Conservation (phyloP, 2,888 invertebrate genomes). For the Nymphalis urticae region DNA sequence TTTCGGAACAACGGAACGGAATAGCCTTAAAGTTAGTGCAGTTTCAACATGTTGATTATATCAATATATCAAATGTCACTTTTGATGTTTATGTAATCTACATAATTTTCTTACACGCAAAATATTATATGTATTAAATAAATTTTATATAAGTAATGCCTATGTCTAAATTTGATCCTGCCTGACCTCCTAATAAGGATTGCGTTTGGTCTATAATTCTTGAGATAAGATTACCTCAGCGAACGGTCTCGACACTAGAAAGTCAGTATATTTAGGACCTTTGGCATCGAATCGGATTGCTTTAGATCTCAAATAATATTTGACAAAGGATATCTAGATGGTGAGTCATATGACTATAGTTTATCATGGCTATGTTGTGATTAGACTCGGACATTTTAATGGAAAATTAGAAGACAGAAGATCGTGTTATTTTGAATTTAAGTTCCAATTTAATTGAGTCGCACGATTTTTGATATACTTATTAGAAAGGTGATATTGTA, state of each 20-base stretch:
- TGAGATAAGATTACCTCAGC: constrained; percentile 26
- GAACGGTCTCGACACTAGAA: constrained; percentile 29
- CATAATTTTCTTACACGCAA: no score
- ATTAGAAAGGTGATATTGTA: no score
- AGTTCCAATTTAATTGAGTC: no score
- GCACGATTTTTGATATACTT: no score
- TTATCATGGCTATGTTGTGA: background rate
- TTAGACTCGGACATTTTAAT: background rate
- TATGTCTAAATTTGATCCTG: constrained; percentile 14
- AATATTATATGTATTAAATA: background rate
- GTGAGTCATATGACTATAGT: constrained; percentile 26
- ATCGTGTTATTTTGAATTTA: no score
- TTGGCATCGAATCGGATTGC: constrained; percentile 33
- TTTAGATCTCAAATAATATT: constrained; percentile 26
- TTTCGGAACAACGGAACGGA: background rate
- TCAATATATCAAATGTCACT: no score
- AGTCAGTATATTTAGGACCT: constrained; percentile 35
- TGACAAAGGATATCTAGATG: constrained; percentile 34
- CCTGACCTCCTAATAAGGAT: constrained; percentile 19
- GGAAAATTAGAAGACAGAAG: no score
- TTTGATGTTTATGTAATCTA: no score
- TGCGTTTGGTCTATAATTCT: constrained; percentile 24
- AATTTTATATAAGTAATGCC: background rate
- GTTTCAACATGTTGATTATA: no score
- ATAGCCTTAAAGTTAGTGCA: no score